These are phyloP conservation scores for Baccha elongata DNA, from an alignment of 2,888 invertebrate genomes.

Conservation along the genomic window DNA sequence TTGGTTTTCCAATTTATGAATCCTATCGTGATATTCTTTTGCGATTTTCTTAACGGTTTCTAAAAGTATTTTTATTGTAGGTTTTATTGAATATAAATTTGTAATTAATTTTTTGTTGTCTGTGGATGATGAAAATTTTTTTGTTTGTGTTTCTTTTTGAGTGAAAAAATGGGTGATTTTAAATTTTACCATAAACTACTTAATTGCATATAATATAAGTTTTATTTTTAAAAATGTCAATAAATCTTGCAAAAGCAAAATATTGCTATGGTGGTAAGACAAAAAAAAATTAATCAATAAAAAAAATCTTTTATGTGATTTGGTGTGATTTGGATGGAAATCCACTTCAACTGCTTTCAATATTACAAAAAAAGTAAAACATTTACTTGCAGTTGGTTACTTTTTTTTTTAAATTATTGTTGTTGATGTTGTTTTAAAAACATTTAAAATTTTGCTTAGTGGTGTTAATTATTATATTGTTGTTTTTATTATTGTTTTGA, in stretches of 20 bases:
- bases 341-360: slow-evolving; percentile 47
- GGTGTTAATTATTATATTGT: slow-evolving; percentile 54
- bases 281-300: slow-evolving; percentile 16
- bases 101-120: slow-evolving; percentile 36
- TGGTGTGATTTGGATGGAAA: slow-evolving; percentile 37
- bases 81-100: slow-evolving; percentile 32
- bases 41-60: slow-evolving; percentile 80
- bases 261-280: slow-evolving; percentile 23
- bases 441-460: slow-evolving; percentile 33
- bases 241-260: slow-evolving; percentile 50
- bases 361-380: slow-evolving; percentile 12
- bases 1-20: slow-evolving; percentile 83
- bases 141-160: slow-evolving; percentile 20
- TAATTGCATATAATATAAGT: slow-evolving; percentile 29
- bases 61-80: slow-evolving; percentile 74
- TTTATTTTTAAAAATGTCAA: slow-evolving; percentile 2
- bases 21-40: slow-evolving; percentile 81
- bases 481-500: slow-evolving; percentile 45
- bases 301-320: slow-evolving; percentile 7
- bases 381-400: slow-evolving; percentile 27
- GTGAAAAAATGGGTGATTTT: slow-evolving; percentile 25
- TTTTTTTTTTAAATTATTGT: slow-evolving; percentile 26
- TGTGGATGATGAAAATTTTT: slow-evolving; percentile 23
- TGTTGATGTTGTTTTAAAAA: slow-evolving; percentile 34
- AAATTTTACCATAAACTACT: slow-evolving; percentile 26